Base-by-base conservation (phyloP, 2,888 invertebrate species). In the Drosophila gaucha region DNA sequence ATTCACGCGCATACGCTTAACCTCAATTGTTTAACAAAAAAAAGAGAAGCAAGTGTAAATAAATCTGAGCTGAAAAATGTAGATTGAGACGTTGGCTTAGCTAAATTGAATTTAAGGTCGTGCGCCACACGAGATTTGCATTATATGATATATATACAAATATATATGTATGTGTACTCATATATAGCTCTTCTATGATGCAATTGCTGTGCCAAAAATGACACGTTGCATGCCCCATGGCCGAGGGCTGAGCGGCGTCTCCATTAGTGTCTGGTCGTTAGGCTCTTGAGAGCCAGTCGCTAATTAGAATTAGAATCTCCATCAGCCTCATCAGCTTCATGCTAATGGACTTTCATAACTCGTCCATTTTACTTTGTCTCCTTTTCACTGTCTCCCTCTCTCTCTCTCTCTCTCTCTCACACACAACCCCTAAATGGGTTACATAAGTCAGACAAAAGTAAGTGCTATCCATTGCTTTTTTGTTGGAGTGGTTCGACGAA, bases 41-140 rank as follows among this genome's bases (percentile, higher is more conserved):
- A 47, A 31, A 24, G 20, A 14, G 31, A 54, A n/a, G 54, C 38
- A 43, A 76, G 60, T 75, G 73, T 82, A 79, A 88, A 83, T 75
- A 86, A 85, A 82, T 65, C 41, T 74, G 47, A 62, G 70, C 10
- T 52, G 33, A 4, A 30, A 49, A 30, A 63, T 54, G 55, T 56
- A 56, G 78, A 52, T 52, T 56, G 55, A 84, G 59, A 41, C 55
- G 74, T 62, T 79, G 74, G 64, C 68, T 72, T 64, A 70, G 73
- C 73, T 88, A 88, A 84, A 84, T 84, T 88, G 89, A 88, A 88
- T 84, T 84, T 84, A 86, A 88, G 89, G 83, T 84, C 83, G 80
- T 66, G 59, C 51, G 44, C 80, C 63, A 76, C 67, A 76, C 80
- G 85, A 77, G 85, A 88, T 84, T 86, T 68, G 80, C 77, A 79